Evolutionary conservation across 2,797 vertebrate genomes (phyloP), one percentile per base, ranked within the genome.

Genomic region (Monodelphis domestica): DNA sequence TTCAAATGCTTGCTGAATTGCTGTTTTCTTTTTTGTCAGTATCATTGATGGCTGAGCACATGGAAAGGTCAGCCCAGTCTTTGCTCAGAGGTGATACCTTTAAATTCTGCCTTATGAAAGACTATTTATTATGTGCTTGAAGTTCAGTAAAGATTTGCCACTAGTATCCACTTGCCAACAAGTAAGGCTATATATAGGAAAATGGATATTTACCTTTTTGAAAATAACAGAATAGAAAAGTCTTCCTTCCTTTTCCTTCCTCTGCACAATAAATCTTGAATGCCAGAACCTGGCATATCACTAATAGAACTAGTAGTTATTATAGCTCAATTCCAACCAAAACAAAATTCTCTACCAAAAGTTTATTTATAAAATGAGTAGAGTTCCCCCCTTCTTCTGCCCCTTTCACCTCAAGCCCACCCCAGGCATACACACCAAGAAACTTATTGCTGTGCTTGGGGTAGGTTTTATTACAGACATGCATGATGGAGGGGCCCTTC

Each of bases 11-110:
- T 94, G 93, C 92, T 95, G 93, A 54, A 29, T n/a, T 92, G 57
- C 91, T 92, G 38, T 57, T 52, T 95, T 90, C 59, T 53, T 17
- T 92, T 94, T 88, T 91, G 33, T n/a, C 33, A 63, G 57, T 92
- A 56, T 33, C 95, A 87, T 93, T 54, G 90, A 91, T 63, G 91
- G 59, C 30, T 56, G 88, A 90, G 56, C 52, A 89, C 89, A 94
- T 95, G 95, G 29, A 96, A 96, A 96, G 90, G 94, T 95, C 96
- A 95, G 2, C n/a, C 24, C 93, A 93, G 78, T 70, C 90, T 63
- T 33, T 84, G 87, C 12, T 90, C 12, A 90, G 78, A 53, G 90
- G 56, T 94, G 54, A 95, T 52, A 59, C 70, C n/a, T 50, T 70
- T 91, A 94, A 94, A 92, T 84, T 94, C 59, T 89, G 29, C 29